Evolutionary conservation across 1,140 invertebrate genomes (phyloP), one percentile per base, ranked within the genome.

Genomic region (Drosophila repleta): DNA sequence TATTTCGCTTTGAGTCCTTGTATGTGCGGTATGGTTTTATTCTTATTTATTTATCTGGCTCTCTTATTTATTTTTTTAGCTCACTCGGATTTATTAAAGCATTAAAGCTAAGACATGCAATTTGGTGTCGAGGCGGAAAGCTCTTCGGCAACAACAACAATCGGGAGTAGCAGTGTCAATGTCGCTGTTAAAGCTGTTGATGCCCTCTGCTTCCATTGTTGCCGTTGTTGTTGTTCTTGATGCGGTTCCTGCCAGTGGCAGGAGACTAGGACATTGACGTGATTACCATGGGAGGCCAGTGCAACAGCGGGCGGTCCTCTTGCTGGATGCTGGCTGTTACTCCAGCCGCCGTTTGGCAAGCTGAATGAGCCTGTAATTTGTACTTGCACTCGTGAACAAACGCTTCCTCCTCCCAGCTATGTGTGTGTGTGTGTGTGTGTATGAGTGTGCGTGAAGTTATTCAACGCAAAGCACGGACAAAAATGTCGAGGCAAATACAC

Each of bases 381-480:
- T 88, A 89, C 82, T 87, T 88, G 83, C 83, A 88, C 79, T 83
- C 83, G 70, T 83, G 64, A 82, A 82, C 74, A 82, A 53, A 68
- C 69, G 48, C 32, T 29, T 46, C 26, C 15, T 26, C 3, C 52
- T 29, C 60, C 39, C 5, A 15, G 26, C 10, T 35, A 2, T 35
- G 10, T 35, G 15, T 35, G 32, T 35, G 18, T 35, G 17, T 20
- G 45, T 65, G 17, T 64, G 26, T 56, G 37, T 62, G 43, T 71
- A 63, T 60, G 58, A 51, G 45, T 73, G 57, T 88, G 82, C 76
- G 73, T 88, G 84, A 88, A 88, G 83, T 88, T 88, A 88, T 88
- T 88, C 78, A 79, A 78, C 74, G 75, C 73, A 77, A 74, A 75
- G 51, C 43, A 46, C 20, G 60, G 55, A 76, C 55, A 79, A 79